Base-by-base conservation (phyloP, 2,797 vertebrate genomes). In the Sebastes iracundus region DNA sequence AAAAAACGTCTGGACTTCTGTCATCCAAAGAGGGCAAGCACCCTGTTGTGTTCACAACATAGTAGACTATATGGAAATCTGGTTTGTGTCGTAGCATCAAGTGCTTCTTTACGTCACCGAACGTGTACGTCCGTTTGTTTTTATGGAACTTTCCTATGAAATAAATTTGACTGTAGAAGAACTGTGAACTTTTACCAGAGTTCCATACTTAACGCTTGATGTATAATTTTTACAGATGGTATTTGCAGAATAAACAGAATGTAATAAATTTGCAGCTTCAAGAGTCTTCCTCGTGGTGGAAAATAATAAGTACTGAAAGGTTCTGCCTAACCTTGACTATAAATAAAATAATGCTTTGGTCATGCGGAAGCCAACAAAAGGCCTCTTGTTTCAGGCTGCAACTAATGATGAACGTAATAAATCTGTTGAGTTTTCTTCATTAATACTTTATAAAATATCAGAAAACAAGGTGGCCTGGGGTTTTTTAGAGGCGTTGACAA, bases 181-280 rank as follows among this genome's bases (percentile, higher is more conserved):
- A 86, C 84, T 90, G 75, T 85, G 90, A 91, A 89, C 90, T 93
- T 93, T 91, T 84, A 90, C 80, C 80, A 76, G 85, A 87, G 88
- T 94, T 95, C 88, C 90, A 87, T 91, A 91, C 81, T 86, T 93
- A 91, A 52, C 16, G 91, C 85, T 92, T 93, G 91, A 92, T 95
- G 95, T 95, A 93, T 92, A 89, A 93, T 95, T 96, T 96, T 96
- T 95, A 96, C 94, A 94, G 87, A 94, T 92, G 88, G 84, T 90
- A 93, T 96, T 96, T 96, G 93, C 94, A 95, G 91, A 96, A 96
- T 96, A 96, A 96, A 96, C 81, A 82, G 87, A 94, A 93, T 90
- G 90, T 91, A 90, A 92, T 85, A 85, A 83, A 87, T 38, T 4
- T 75, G 27, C 46, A 52, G 30, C 23, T 77, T 32, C 10, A 30